Base-by-base conservation (phyloP, 2,797 vertebrate species). In the Acrossocheilus fasciatus region DNA sequence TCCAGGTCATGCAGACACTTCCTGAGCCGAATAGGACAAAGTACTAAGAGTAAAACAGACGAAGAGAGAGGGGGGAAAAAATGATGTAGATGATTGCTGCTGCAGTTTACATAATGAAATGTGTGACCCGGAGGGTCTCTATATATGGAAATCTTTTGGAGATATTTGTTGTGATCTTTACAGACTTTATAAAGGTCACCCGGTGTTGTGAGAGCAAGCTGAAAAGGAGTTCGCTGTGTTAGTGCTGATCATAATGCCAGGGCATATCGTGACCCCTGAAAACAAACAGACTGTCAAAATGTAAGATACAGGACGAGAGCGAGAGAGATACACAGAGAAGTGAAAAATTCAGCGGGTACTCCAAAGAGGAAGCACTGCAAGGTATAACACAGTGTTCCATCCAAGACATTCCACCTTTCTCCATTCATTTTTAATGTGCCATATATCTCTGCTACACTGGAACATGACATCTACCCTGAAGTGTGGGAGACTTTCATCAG, bases 351-450 rank as follows among this genome's bases (percentile, higher is more conserved):
- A 50, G 68, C 43, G 34, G 20, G 20, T 69, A 52, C 0, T 34
- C 43, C 83, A 77, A 76, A 76, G 69, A 84, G 54, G 54, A 73
- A 74, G 26, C 78, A 76, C 57, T 57, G 36, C 34, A 30, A 73
- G 50, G 75, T 64, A 75, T 45, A 84, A 83, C 77, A 41, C 45
- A 74, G 66, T 39, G 66, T 82, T 74, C 75, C 76, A 86, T 50
- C 74, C 36, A 72, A 79, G 75, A 76, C 76, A 76, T 73, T 83
- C 70, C 78, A 77, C 75, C 68, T 50, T 47, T 84, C 82, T 76
- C 74, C 64, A 85, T 85, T 81, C 75, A 89, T 91, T 86, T 81
- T 89, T 88, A 86, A 89, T 87, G 73, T 69, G 73, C 75, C 59
- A 69, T 88, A 83, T 87, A 87, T 88, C 74, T 77, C 59, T 75